Conservation (phyloP, 2,888 invertebrate species). For the Callimorpha dominula region DNA sequence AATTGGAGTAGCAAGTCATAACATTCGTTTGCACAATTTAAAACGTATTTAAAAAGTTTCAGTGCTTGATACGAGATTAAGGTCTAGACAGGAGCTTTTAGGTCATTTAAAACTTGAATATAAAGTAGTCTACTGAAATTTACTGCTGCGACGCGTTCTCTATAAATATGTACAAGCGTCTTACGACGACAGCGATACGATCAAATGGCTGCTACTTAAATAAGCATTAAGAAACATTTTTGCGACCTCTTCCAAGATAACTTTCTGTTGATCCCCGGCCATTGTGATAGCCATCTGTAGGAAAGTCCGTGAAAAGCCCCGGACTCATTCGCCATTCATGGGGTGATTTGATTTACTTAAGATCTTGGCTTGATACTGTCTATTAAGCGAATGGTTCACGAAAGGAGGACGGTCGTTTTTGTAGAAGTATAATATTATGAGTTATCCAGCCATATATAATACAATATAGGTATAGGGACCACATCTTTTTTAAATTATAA, state of each 20-base stretch:
- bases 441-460: neutral
- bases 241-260: slow-evolving; percentile 78
- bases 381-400: slow-evolving; percentile 80
- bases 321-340: slow-evolving; percentile 84
- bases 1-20: neutral
- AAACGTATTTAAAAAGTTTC: slow-evolving; percentile 1
- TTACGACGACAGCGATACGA: slow-evolving; percentile 61
- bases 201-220: slow-evolving; percentile 82
- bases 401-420: slow-evolving; percentile 63
- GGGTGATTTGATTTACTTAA: slow-evolving; percentile 87
- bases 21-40: neutral
- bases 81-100: slow-evolving; percentile 42
- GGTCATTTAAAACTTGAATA: slow-evolving; percentile 4
- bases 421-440: slow-evolving; percentile 66
- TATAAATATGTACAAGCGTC: slow-evolving; percentile 8
- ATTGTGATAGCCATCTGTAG: slow-evolving; percentile 85
- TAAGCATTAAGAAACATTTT: slow-evolving; percentile 84
- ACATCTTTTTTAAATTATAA: neutral
- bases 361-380: slow-evolving; percentile 82
- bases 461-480: neutral
- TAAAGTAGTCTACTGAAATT: neutral
- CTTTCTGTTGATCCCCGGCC: slow-evolving; percentile 81
- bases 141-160: neutral
- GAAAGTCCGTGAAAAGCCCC: slow-evolving; percentile 81
- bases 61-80: slow-evolving; percentile 25